Evolutionary conservation across 2,113 vertebrate genomes (phyloP), one percentile per base, ranked within the genome.

Genomic region (Gymnocephalus cernua): DNA sequence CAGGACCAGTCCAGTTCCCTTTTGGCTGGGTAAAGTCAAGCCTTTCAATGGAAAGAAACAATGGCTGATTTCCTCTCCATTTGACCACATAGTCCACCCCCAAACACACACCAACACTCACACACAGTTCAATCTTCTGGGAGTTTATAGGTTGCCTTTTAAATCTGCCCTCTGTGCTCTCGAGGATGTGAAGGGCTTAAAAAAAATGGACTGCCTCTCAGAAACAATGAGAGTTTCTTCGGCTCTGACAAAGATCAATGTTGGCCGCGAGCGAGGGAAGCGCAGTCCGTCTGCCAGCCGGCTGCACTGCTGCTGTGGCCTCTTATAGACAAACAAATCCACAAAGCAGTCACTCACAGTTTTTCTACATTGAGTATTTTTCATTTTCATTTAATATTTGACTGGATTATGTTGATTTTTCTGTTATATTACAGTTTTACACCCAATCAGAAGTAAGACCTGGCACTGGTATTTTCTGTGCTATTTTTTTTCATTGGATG

Each of bases 211-310:
- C 79, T 73, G 79, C 59, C 69, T 83, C 74, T 62, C 38, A 16
- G 65, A 91, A 89, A 86, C 85, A 84, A 91, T 88, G 81, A 90
- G 84, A 67, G 78, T 79, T 84, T 87, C 75, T 79, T 74, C 25
- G n/a, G 53, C 76, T 73, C 80, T 87, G 83, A 87, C 86, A 88
- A 86, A 89, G 86, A 91, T 90, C 85, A 88, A 86, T 89, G 75
- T 51, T 84, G 82, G 79, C 87, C 62, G 29, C 38, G 23, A 91
- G 80, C 71, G 35, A 72, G n/a, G 69, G 77, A 86, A 69, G 64
- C 67, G n/a, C 25, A 13, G 66, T 59, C 38, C 48, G 38, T 70
- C 54, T 71, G 66, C 53, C 80, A 80, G 68, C 62, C 10, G 44
- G 61, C 38, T 68, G 66, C 54, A 67, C 64, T 13, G 65, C 63